Percentiles rank a stretch among this genome's conserved stretches.
Conservation (phyloP, 2,113 vertebrate species). For the Orcinus orca region DNA sequence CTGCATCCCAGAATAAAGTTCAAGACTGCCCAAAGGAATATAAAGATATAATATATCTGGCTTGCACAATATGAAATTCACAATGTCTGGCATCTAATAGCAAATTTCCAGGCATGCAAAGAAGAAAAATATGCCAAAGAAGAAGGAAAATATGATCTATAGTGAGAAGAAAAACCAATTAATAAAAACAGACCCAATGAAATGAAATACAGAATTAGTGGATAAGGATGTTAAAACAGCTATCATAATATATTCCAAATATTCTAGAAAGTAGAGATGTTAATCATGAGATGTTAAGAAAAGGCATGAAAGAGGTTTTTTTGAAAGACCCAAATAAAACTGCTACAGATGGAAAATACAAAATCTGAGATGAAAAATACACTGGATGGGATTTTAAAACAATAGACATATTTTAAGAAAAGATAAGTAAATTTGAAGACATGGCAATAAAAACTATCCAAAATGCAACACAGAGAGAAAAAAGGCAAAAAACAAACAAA, state of each 20-base stretch:
- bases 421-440: background rate
- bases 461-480: background rate
- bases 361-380: background rate
- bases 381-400: background rate
- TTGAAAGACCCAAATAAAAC: background rate
- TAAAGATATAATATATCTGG: background rate
- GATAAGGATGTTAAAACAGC: background rate
- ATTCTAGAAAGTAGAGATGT: background rate
- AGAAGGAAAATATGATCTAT: background rate
- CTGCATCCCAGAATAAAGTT: background rate
- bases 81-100: background rate
- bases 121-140: background rate
- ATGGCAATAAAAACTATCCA: background rate
- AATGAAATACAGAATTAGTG: background rate
- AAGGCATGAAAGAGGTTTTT: background rate
- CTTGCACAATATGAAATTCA: background rate
- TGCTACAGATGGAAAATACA: background rate
- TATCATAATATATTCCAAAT: background rate
- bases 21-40: background rate
- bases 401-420: background rate
- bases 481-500: background rate
- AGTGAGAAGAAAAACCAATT: background rate
- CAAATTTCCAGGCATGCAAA: background rate
- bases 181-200: background rate
- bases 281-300: background rate